Percentiles rank a stretch among this genome's conserved stretches.
Evolutionary conservation across 2,888 invertebrate genomes (phyloP).

Genomic region (Portevinia maculata): DNA sequence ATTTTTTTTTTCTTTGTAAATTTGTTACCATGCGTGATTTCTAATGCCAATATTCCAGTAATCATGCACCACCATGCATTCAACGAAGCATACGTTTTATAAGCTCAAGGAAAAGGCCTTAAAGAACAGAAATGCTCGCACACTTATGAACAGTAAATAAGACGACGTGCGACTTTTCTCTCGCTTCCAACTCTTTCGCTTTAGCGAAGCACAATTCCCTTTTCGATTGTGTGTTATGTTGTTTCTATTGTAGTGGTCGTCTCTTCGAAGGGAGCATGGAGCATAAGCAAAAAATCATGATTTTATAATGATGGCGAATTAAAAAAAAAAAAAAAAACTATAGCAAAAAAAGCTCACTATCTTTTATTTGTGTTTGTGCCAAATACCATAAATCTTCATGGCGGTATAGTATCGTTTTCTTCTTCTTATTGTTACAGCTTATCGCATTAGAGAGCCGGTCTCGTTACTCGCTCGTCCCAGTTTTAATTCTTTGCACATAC

Average conservation of each 20-base stretch:
- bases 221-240: constrained; percentile 3
- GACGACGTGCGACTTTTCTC: constrained; percentile 19
- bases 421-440: constrained; percentile 35
- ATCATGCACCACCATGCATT: constrained; percentile 53
- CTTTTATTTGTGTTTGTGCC: constrained; percentile 14
- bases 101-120: constrained; percentile 16
- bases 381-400: constrained; percentile 13
- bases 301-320: constrained; percentile 33
- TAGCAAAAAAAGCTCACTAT: constrained; percentile 44
- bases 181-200: constrained; percentile 6
- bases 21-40: constrained; percentile 47
- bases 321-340: constrained; percentile 2
- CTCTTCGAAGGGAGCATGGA: constrained; percentile 1
- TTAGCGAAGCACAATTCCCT: constrained; percentile 6
- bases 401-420: constrained; percentile 22
- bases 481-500: constrained; percentile 21
- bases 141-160: constrained; percentile 33
- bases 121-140: constrained; percentile 29
- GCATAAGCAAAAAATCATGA: constrained; percentile 22
- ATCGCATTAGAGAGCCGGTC: constrained; percentile 35
- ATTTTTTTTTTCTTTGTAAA: constrained; percentile 19
- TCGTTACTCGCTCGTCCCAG: constrained; percentile 40
- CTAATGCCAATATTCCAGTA: constrained; percentile 49
- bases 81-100: constrained; percentile 17
- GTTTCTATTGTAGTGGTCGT: constrained; percentile 36